Base-by-base conservation (phyloP, 2,113 vertebrate genomes). In the Notothenia rossii region DNA sequence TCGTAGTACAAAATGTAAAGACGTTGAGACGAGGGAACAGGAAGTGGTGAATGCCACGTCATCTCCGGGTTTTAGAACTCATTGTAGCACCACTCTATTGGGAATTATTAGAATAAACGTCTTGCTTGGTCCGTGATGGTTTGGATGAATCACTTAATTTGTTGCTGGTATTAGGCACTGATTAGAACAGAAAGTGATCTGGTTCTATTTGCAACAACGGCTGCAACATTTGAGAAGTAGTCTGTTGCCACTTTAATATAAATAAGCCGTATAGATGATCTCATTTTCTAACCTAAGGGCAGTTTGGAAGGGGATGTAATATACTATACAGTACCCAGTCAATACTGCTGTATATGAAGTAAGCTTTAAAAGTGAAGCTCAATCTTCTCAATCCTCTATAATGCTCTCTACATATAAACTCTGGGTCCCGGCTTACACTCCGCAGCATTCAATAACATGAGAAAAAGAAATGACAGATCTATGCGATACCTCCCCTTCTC, bases 381-480 rank as follows among this genome's bases (percentile, higher is more conserved):
- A 64, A 40, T 60, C 67, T 63, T 56, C 29, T 75, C 60, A 82
- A 61, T 71, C 75, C 59, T 78, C 50, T 46, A 49, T 72, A 66
- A 86, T 63, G 50, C 18, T 22, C 25, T 60, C 33, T 67, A 77
- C 55, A 82, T 64, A 77, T 45, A 76, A 17, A 72, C 36, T 54
- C 58, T 69, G 76, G 83, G 29, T 59, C 68, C 14, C 6, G 33
- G 66, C 51, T 84, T 71, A 81, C 50, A 75, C 2, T 53, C 66
- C 33, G 55, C 68, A 83, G 75, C 60, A 60, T 83, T 84, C 77
- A 88, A 79, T 83, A 89, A 86, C 59, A 89, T 84, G 55, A 86
- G 60, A 65, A 60, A 88, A 74, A 77, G 43, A 77, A 80, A 75
- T 76, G 56, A 75, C 61, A 77, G 79, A 76, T 67, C 48, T 72